These are phyloP conservation scores for Pyrocoelia pectoralis DNA, from an alignment of 2,888 invertebrate genomes.

Conservation along the genomic window DNA sequence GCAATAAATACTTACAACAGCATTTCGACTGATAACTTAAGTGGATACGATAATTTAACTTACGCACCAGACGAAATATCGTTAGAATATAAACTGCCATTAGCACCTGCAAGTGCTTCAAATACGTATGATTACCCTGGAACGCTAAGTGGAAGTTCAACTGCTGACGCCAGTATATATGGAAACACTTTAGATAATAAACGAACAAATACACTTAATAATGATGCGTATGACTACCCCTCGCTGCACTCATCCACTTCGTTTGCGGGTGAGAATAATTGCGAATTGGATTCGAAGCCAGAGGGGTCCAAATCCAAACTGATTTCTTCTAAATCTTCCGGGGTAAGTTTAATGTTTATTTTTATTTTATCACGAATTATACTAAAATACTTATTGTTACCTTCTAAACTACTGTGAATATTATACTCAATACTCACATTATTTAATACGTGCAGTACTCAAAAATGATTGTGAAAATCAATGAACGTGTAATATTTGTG, in stretches of 20 bases:
- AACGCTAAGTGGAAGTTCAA: slow-evolving; percentile 16
- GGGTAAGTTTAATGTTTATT: slow-evolving; percentile 46
- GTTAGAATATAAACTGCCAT: slow-evolving; percentile 24
- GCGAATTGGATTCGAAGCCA: slow-evolving; percentile 47
- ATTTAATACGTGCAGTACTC: no score
- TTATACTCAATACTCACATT: no score
- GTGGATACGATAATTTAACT: slow-evolving; percentile 46
- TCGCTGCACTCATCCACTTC: slow-evolving; percentile 49
- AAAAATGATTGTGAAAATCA: no score
- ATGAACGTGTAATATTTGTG: no score
- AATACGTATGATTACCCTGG: slow-evolving; percentile 22
- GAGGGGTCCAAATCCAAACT: slow-evolving; percentile 55
- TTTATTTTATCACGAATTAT: neutral
- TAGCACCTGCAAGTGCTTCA: slow-evolving; percentile 15
- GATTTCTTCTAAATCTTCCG: slow-evolving; percentile 52
- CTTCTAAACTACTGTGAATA: no score
- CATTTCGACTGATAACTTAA: slow-evolving; percentile 45
- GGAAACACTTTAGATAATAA: slow-evolving; percentile 15
- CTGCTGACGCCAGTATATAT: slow-evolving; percentile 12
- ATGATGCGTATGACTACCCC: slow-evolving; percentile 48
- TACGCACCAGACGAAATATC: slow-evolving; percentile 47
- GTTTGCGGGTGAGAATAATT: slow-evolving; percentile 45
- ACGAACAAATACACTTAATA: slow-evolving; percentile 30
- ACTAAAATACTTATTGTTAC: no score
- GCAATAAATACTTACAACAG: slow-evolving; percentile 57